Percentiles rank a stretch among this genome's conserved stretches.
phyloP scores from a whole-genome alignment of 64 coral and sea anemone species.

The Porites australiensis region DNA sequence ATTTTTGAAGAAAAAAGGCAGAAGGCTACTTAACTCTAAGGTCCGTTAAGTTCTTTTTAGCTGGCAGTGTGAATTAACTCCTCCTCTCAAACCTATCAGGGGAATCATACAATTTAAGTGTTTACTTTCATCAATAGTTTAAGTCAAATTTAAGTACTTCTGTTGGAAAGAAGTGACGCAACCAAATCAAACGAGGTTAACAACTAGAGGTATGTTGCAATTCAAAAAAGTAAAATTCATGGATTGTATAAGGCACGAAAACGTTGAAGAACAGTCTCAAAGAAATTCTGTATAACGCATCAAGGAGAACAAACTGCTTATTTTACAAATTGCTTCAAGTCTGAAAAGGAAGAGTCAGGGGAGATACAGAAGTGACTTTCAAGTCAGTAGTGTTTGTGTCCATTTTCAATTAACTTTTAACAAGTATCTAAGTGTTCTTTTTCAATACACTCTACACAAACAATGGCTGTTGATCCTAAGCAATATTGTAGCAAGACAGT shows the following conservation, averaged over 20 bases:
- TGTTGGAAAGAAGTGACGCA: no score
- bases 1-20: no score
- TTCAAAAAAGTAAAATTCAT: not conserved
- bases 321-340: not conserved
- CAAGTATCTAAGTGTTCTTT: no score
- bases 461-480: not conserved
- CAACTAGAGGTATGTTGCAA: constrained; percentile 13
- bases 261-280: not conserved
- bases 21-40: no score
- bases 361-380: not conserved
- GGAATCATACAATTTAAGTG: no score
- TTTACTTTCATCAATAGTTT: no score
- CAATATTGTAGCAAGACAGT: not conserved
- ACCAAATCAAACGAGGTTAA: not conserved
- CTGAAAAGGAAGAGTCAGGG: no score
- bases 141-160: no score
- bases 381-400: not conserved
- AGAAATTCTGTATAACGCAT: not conserved
- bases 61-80: no score
- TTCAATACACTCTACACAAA: not conserved
- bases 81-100: no score
- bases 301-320: not conserved
- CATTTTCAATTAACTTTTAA: no score
- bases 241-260: not conserved
- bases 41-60: no score